Conservation (phyloP, 2,888 invertebrate genomes). For the Spisula subtruncata region DNA sequence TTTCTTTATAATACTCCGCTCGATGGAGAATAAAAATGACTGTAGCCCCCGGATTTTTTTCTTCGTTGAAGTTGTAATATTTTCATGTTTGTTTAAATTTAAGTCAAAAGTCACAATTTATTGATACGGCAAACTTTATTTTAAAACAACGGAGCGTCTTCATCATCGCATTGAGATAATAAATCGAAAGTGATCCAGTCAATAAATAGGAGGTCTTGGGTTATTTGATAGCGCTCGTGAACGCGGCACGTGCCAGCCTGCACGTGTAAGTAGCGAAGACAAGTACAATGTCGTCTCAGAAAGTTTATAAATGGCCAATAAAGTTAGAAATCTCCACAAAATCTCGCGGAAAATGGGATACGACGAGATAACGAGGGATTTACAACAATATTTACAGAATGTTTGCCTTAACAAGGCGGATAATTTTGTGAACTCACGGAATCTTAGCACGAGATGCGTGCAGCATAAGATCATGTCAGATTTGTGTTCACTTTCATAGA, state of each 20-base stretch:
- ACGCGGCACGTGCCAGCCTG: constrained; percentile 25
- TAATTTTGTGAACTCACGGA: constrained; percentile 33
- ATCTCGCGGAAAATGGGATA: constrained; percentile 3
- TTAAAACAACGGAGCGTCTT: no score
- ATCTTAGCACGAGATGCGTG: constrained; percentile 14
- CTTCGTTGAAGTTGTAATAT: no score
- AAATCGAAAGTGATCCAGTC: constrained; percentile 5
- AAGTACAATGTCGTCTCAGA: constrained; percentile 16
- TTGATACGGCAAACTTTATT: no score
- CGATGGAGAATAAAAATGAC: not conserved
- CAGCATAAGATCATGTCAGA: not conserved
- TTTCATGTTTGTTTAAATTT: no score
- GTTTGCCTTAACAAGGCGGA: constrained; percentile 1
- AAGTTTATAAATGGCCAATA: constrained; percentile 33
- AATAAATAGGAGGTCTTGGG: not conserved
- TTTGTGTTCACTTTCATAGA: not conserved
- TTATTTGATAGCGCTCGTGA: not conserved
- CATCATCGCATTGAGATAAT: not conserved
- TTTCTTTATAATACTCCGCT: no score
- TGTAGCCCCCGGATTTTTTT: no score
- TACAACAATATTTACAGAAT: constrained; percentile 25
- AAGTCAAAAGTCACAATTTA: no score
- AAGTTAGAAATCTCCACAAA: constrained; percentile 20
- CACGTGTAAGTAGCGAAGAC: constrained; percentile 21
- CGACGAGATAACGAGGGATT: not conserved